Percentiles rank a stretch among this genome's conserved stretches.
These are phyloP conservation scores for Caenorhabditis virilis DNA, from an alignment of 2,888 invertebrate genomes.

Conservation along the genomic window DNA sequence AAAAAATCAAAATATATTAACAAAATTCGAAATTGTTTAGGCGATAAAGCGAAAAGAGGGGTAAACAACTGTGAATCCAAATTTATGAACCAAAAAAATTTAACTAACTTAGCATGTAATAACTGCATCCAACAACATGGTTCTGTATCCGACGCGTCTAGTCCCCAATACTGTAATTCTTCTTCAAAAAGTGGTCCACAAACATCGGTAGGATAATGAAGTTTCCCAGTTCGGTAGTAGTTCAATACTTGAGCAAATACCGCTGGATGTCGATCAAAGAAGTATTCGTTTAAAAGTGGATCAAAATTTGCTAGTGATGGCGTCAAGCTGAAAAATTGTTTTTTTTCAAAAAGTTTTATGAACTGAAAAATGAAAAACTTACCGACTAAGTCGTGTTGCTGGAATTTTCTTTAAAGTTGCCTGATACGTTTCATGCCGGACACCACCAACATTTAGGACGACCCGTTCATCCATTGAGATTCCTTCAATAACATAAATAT, in stretches of 20 bases:
- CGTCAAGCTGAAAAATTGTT: slow-evolving; percentile 74
- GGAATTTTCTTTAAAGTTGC: slow-evolving; percentile 83
- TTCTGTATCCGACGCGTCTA: slow-evolving; percentile 98
- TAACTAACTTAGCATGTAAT: slow-evolving; percentile 48
- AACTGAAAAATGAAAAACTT: slow-evolving; percentile 74
- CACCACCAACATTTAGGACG: slow-evolving; percentile 94
- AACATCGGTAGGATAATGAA: slow-evolving; percentile 98
- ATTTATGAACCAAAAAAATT: too few relatives aligned
- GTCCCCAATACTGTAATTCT: slow-evolving; percentile 95
- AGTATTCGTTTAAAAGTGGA: slow-evolving; percentile 97
- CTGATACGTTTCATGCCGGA: slow-evolving; percentile 80
- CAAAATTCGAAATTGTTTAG: too few relatives aligned
- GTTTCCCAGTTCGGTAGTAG: slow-evolving; percentile 79
- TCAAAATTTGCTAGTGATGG: slow-evolving; percentile 98
- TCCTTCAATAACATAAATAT: too few relatives aligned
- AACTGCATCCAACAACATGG: slow-evolving; percentile 96
- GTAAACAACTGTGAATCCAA: too few relatives aligned
- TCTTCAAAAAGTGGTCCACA: slow-evolving; percentile 97
- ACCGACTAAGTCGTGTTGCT: slow-evolving; percentile 78
- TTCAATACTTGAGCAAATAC: slow-evolving; percentile 82
- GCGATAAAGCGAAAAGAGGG: too few relatives aligned
- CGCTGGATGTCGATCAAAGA: slow-evolving; percentile 87
- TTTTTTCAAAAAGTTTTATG: slow-evolving; percentile 97
- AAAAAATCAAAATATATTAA: too few relatives aligned
- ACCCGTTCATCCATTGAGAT: slow-evolving; percentile 79